Conservation (phyloP, 2,888 invertebrate species). For the Metopia argyrocephala region DNA sequence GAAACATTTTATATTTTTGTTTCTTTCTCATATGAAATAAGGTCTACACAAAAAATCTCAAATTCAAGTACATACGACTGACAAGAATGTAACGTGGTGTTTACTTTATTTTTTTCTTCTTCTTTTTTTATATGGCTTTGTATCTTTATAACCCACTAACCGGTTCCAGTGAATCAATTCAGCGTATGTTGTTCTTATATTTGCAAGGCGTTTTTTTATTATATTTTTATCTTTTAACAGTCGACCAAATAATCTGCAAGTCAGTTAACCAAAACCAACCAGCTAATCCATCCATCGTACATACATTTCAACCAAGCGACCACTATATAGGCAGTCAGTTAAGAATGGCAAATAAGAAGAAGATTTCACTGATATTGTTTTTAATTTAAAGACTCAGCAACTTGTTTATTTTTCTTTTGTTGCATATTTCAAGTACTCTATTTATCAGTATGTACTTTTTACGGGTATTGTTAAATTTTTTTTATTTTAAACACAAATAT, state of each 20-base stretch:
- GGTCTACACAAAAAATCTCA: too few species aligned
- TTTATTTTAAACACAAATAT: slow-evolving; percentile 29
- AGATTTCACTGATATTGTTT: too few species aligned
- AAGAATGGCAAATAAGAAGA: too few species aligned
- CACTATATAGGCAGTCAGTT: too few species aligned
- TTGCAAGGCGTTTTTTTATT: slow-evolving; percentile 28
- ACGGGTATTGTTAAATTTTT: not conserved
- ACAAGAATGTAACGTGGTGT: too few species aligned
- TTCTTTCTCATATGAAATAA: too few species aligned
- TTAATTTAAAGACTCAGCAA: slow-evolving; percentile 61
- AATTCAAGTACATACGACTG: too few species aligned
- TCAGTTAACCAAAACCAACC: slow-evolving; percentile 8
- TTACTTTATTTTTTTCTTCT: too few species aligned
- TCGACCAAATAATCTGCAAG: slow-evolving; percentile 44
- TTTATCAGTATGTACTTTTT: slow-evolving; percentile 17
- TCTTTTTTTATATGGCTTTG: slow-evolving; percentile 14
- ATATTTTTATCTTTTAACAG: slow-evolving; percentile 44
- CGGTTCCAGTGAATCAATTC: slow-evolving; percentile 50
- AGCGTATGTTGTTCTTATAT: not conserved
- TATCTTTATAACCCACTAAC: slow-evolving; percentile 60
- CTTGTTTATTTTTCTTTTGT: slow-evolving; percentile 41
- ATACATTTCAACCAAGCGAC: too few species aligned
- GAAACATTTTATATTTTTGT: too few species aligned
- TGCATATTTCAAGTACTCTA: too few species aligned
- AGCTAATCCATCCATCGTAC: slow-evolving; percentile 47